Evolutionary conservation across 92 coral and sea anemone genomes (phyloP).

Genomic region (Diadumene lineata): DNA sequence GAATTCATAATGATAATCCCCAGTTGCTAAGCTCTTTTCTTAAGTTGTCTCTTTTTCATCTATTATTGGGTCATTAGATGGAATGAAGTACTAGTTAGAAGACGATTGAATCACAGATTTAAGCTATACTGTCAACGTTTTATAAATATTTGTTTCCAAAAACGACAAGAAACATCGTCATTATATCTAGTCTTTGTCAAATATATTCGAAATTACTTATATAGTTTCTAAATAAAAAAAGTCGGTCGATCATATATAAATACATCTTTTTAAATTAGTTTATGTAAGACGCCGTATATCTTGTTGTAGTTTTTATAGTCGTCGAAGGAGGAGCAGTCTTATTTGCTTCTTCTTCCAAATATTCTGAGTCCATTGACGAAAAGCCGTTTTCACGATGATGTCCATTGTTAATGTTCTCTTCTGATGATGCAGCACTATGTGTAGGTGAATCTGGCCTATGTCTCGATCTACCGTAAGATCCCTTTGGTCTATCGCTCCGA

Average conservation of each 20-base stretch:
- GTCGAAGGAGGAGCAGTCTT: neutral
- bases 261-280: neutral
- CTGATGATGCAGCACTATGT: constrained; percentile 16
- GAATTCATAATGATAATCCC: neutral
- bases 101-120: neutral
- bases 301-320: neutral
- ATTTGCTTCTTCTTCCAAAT: neutral
- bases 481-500: constrained; percentile 71
- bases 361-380: neutral
- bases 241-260: neutral
- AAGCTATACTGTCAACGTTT: neutral
- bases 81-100: neutral
- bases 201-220: neutral
- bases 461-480: constrained; percentile 62
- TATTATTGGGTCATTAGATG: neutral
- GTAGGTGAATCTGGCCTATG: neutral
- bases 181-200: too few species aligned
- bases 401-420: constrained; percentile 12
- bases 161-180: neutral
- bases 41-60: neutral
- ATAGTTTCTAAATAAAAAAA: neutral
- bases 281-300: constrained; percentile 2
- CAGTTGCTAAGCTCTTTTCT: neutral
- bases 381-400: constrained; percentile 44
- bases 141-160: neutral